Conservation (phyloP, 2,113 vertebrate genomes). For the Cephalopterus ornatus region DNA sequence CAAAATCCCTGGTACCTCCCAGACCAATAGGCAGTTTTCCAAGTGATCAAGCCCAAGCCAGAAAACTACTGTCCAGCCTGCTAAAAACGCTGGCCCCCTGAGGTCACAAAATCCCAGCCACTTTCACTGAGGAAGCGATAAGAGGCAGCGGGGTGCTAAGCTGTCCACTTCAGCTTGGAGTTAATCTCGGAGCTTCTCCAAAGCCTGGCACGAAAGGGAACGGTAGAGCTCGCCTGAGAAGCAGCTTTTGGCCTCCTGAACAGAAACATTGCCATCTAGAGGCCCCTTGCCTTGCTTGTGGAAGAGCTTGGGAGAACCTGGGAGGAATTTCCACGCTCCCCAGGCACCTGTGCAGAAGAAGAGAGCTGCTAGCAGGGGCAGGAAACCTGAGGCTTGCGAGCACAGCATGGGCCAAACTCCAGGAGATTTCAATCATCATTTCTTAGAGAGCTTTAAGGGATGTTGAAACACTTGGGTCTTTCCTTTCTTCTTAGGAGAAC, state of each 20-base stretch:
- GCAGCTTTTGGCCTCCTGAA: slow-evolving; percentile 5
- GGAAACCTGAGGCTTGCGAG: background rate
- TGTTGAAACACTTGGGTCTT: background rate
- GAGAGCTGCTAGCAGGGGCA: background rate
- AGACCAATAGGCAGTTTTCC: rapidly evolving
- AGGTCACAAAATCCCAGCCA: slow-evolving; percentile 4
- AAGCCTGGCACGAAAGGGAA: background rate
- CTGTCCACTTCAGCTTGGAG: background rate
- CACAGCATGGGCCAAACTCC: background rate
- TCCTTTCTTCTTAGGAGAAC: background rate
- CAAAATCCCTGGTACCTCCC: background rate
- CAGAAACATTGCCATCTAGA: slow-evolving; percentile 77
- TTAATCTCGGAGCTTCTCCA: slow-evolving; percentile 9
- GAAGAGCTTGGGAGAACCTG: background rate
- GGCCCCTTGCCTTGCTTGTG: background rate
- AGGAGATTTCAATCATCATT: background rate
- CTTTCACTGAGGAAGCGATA: background rate
- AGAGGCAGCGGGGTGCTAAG: slow-evolving; percentile 18
- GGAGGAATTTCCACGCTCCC: background rate
- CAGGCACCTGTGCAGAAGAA: rapidly evolving
- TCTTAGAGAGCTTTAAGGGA: background rate
- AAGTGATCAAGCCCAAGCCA: background rate
- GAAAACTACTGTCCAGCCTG: background rate
- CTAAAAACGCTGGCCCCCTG: background rate
- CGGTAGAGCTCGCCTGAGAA: background rate